Base-by-base conservation (phyloP, 2,888 invertebrate genomes). In the Hypomecis punctinalis region DNA sequence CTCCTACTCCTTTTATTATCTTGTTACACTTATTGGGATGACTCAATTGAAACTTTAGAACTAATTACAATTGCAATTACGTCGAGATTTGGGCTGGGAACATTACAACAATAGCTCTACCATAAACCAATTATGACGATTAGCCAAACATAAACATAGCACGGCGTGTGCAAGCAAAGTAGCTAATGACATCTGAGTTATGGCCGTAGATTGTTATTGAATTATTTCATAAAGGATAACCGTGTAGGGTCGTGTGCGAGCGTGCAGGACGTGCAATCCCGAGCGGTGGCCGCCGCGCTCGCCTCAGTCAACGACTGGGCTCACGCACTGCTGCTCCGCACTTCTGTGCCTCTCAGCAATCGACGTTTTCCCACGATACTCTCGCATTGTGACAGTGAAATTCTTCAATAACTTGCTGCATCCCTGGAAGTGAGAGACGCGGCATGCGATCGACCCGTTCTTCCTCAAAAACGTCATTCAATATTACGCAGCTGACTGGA, bases 261-360 rank as follows among this genome's bases (percentile, higher is more conserved):
- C 46, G 67, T 75, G 78, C 85, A 86, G 88, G 89, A 89, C 86
- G 85, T 80, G 83, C 81, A 81, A 80, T 86, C 83, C 82, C 71
- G 76, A 62, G 48, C 62, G 45, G 56, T 46, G 36, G 47, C 56
- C 23, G 52, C 43, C 37, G 78, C 79, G 76, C 83, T 83, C 84
- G 87, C 82, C 82, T 85, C 84, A 84, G 88, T 86, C 81, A 82
- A 78, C 78, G 77, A 76, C 78, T 71, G 67, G 75, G 76, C 76
- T 76, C 77, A 76, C 79, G 78, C 78, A 81, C 76, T 77, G 78
- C 69, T 77, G 76, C 73, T 76, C 77, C 74, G 76, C 75, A 71
- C 66, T 77, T 76, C 69, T 71, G 78, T 80, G 77, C 70, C 65
- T 66, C 75, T 66, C 75, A 54, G 39, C 33, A 23, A 23, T 47